Evolutionary conservation across 2,113 vertebrate genomes (phyloP), one percentile per base, ranked within the genome.

Genomic region (Cyanoramphus novaezelandiae): DNA sequence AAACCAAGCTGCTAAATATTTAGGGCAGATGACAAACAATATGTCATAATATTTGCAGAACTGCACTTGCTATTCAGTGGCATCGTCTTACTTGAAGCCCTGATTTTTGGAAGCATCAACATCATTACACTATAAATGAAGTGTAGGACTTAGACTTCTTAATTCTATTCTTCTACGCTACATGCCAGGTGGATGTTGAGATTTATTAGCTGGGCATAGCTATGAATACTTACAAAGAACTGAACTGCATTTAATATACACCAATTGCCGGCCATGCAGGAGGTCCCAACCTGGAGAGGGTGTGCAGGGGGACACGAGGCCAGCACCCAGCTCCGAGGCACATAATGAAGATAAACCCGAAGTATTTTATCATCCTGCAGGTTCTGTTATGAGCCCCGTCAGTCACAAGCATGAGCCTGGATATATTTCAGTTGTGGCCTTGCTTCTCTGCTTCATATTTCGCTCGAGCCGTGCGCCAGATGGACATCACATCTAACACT

Each of bases 11-110:
- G 96, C 96, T 98, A 97, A 98, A 98, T 98, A 97, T 98, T 98
- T 98, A 97, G 97, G 97, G 97, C 95, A 96, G 67, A 49, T 97
- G 97, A 98, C 97, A 97, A 98, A 97, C 95, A 95, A 93, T 79
- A 85, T 97, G 97, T 97, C 98, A 97, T 69, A 97, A 98, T 98
- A 97, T 98, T 97, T 97, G 97, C 96, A 96, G 97, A 97, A 82
- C 43, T 95, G 94, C 92, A 72, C 96, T 98, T 98, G 96, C 96
- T 96, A 64, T 92, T 97, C 96, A 67, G 27, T 82, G 96, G 96
- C 96, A 90, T 95, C 93, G 27, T 96, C 84, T 96, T 63, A 88
- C 82, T 97, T 88, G 83, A 80, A 93, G 94, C 64, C 93, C 83
- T 70, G 52, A 25, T 65, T 96, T 96, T 69, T 63, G 75, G 93